Evolutionary conservation across 1,140 invertebrate genomes (phyloP), one percentile per base, ranked within the genome.

Genomic region (Luehdorfia chinensis): DNA sequence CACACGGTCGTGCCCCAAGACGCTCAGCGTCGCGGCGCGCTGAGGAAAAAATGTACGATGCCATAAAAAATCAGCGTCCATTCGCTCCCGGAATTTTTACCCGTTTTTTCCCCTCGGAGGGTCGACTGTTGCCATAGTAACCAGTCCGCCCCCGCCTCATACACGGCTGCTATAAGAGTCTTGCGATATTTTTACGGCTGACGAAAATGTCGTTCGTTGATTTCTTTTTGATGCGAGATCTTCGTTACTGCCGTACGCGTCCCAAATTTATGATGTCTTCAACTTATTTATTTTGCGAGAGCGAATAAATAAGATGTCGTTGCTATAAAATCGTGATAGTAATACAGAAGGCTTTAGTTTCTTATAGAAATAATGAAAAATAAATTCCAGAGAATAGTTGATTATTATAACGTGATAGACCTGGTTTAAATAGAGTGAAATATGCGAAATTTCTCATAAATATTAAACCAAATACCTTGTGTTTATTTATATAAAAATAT

Each of bases 51-150:
- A 85, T 83, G 71, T 85, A 78, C 70, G 78, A 80, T 73, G 77
- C 78, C 78, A 83, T 85, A 85, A 85, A 85, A 85, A 85, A 85
- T 85, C 78, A 79, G 66, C 78, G 76, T 71, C 75, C 76, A 71
- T 79, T 70, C 73, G 75, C 70, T 68, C 69, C 69, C 78, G 62
- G 68, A 74, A 80, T 83, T 85, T 84, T 85, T 85, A 83, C 74
- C 70, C 70, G 75, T 83, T 85, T 85, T 85, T 85, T 84, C 74
- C 81, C 77, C 77, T 79, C 66, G 33, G 70, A 78, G 75, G 78
- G 73, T 74, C 69, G 67, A 54, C 57, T 50, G 81, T 85, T 57
- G 67, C 65, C 65, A 74, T 71, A 58, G 72, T 65, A 73, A 85
- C 81, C 55, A 18, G 58, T 36, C 50, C 59, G 45, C 59, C 55